Evolutionary conservation across 2,888 invertebrate species (phyloP), one percentile per base, ranked within the genome.

Genomic region (Crematogaster levior): DNA sequence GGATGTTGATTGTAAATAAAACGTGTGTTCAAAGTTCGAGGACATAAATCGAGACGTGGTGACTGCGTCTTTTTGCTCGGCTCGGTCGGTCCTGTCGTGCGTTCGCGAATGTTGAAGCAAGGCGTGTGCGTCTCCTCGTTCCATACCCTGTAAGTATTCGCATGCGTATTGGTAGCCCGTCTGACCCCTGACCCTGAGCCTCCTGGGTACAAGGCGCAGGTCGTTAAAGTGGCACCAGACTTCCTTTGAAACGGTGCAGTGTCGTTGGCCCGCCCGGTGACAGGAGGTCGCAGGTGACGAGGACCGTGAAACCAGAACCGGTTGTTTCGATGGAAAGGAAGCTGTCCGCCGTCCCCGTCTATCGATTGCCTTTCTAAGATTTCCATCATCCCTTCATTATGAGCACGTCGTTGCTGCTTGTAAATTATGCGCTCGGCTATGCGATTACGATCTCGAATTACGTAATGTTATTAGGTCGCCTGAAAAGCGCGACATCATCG

Each of bases 261-360:
- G 92, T 92, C 92, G 91, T 92, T 92, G 91, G 91, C 91, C 91
- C 87, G 82, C 46, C n/a, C 90, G 89, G 89, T 91, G 88, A 89
- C 90, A 89, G 92, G 92, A 93, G 93, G 92, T 92, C 92, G 91
- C 92, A 92, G 92, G 92, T 92, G 92, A 92, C 91, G 91, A 91
- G 86, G 88, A 90, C 85, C 88, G 87, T 85, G 90, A 88, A 89
- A 90, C 87, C 86, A 87, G 87, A 89, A 87, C 89, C 88, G 90
- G 91, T 91, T 90, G 86, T 84, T 82, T 82, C 68, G 75, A 75
- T 81, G 83, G 79, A 73, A 82, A 86, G 85, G 81, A 83, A 83
- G 82, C 83, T 77, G 87, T 86, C 86, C 75, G 27, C 65, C 61
- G 48, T 53, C 68, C 51, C 73, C 48, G 56, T 68, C 60, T 53